phyloP scores from a whole-genome alignment of 2,888 invertebrate genomes.

The Dorcus hopei region DNA sequence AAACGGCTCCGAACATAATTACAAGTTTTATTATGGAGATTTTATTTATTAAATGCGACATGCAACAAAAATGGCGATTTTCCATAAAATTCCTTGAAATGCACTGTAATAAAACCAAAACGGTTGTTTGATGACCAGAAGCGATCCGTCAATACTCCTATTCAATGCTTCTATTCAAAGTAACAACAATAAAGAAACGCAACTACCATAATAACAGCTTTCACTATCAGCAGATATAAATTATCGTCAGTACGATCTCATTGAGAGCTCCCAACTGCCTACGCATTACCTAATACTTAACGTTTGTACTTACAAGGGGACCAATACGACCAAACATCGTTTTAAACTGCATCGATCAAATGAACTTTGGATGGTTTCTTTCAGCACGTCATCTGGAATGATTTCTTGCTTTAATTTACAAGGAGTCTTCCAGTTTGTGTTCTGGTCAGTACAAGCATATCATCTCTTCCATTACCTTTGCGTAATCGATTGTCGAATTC shows the following conservation, averaged over 20 bases:
- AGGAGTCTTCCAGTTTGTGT: background rate
- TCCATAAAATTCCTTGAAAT: too few relatives aligned
- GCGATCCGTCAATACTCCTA: too few relatives aligned
- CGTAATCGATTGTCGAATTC: background rate
- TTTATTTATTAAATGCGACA: too few relatives aligned
- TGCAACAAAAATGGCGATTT: too few relatives aligned
- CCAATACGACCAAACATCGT: background rate
- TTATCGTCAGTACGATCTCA: background rate
- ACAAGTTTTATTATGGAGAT: too few relatives aligned
- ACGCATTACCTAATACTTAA: background rate
- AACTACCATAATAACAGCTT: background rate
- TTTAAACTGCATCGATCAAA: background rate
- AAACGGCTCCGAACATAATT: too few relatives aligned
- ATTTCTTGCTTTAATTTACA: background rate
- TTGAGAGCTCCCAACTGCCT: background rate
- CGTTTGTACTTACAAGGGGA: background rate
- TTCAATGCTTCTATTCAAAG: too few relatives aligned
- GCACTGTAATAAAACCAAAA: too few relatives aligned
- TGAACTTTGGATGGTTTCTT: background rate
- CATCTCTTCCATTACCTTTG: background rate
- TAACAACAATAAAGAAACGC: too few relatives aligned
- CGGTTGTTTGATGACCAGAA: too few relatives aligned
- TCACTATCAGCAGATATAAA: background rate
- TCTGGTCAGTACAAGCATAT: background rate
- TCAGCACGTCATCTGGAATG: background rate